Evolutionary conservation across 2,888 invertebrate species (phyloP), one percentile per base, ranked within the genome.

Genomic region (Rhagium mordax): DNA sequence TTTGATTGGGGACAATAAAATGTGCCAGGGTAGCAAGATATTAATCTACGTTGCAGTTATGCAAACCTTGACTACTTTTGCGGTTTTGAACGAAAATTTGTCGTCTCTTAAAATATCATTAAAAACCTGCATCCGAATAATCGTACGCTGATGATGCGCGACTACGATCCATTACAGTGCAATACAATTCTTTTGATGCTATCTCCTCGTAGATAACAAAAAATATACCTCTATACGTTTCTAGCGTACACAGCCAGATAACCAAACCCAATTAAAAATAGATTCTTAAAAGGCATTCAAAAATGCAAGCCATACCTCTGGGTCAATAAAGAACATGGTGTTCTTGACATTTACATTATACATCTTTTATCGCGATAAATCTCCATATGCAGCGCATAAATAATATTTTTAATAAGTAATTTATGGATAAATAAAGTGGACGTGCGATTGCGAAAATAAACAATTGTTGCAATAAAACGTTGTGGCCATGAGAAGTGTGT

Each of bases 291-390:
- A 41, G n/a, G 41, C n/a, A 41, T 41, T 41, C 41, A 41, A n/a
- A 41, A 10, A 41, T 41, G 41, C n/a, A 41, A n/a, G 41, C 41
- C 41, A 41, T 41, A 41, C n/a, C 41, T 65, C 48, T 59, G 48
- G 70, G 74, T 71, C 74, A 74, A 74, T 71, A 65, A 69, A 71
- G 68, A 71, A 74, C 74, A 74, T 66, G 69, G 69, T 71, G 71
- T 70, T 71, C 74, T 70, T 74, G 74, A 74, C 74, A 71, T 74
- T 71, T 74, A 69, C 69, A 74, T 65, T 41, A 74, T 74, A 74
- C 71, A 74, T 71, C 74, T 74, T 74, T 74, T 69, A 68, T 65
- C 51, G 57, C 70, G 74, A 74, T 74, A 71, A 74, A 74, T 74
- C 70, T 71, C 66, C 29, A 61, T 57, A 60, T 61, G 53, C 47